Evolutionary conservation across 2,113 vertebrate genomes (phyloP), one percentile per base, ranked within the genome.

Genomic region (Galeopterus variegatus): DNA sequence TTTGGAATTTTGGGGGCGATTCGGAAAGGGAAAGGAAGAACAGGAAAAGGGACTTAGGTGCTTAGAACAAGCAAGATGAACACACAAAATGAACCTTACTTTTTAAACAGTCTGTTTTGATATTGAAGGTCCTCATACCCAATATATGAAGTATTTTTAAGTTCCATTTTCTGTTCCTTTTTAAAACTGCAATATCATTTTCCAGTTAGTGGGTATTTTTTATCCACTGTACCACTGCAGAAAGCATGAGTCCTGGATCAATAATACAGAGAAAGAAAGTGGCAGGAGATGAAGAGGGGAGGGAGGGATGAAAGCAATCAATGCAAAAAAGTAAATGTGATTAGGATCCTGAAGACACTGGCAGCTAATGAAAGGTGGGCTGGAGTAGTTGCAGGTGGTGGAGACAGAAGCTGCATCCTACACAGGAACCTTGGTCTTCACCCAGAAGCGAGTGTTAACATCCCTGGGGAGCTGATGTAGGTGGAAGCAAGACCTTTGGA

Each of bases 371-470:
- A 52, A 76, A 19, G 19, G 31, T 14, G 10, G 5, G 5, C 6
- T 6, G 3, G 69, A 6, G 5, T 21, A 19, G 15, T 48, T 87
- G 31, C 36, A 10, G 48, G 18, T 17, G 14, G 31, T 5, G 6
- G 50, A 60, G 28, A 14, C 7, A 15, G 4, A 33, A 11, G 13
- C 10, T 2, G 28, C 6, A 2, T 45, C 33, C 45, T 36, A 10
- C 54, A 10, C 10, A 33, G 69, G 6, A 50, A 8, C 64, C 8
- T 36, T 10, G 62, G 10, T 50, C 41, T 64, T 60, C 36, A 10
- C 17, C 28, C 8, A 2, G 52, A 28, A 10, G 1, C 1, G 5
- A 9, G 4, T 1, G 0, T 14, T 26, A 5, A 1, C 5, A 5
- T 23, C 41, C 28, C 52, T 1, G 12, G 11, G 36, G 28, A 58